phyloP scores from a whole-genome alignment of 2,113 vertebrate species.

The Pseudorhombus dupliciocellatus region DNA sequence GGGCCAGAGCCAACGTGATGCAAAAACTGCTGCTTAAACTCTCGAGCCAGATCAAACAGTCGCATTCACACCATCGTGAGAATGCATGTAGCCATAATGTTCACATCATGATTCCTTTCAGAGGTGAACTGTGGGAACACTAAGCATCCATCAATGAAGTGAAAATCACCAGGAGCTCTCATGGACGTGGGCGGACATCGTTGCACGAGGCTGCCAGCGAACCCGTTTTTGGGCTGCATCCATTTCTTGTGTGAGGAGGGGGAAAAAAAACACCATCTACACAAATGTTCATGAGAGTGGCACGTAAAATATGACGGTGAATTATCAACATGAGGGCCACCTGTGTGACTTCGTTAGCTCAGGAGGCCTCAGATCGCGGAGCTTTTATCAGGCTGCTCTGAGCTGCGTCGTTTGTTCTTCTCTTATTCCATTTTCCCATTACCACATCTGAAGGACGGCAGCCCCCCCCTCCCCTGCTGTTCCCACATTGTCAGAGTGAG shows the following conservation, averaged over 20 bases:
- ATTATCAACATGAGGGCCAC: conserved; percentile 21
- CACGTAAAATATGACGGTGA: conserved; percentile 8
- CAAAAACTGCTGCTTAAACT: too few relatives aligned
- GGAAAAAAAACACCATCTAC: too few relatives aligned
- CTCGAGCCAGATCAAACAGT: too few relatives aligned
- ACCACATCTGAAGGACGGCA: conserved; percentile 35
- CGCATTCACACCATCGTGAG: too few relatives aligned
- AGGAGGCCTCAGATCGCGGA: conserved; percentile 22
- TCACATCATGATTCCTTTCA: conserved; percentile 34
- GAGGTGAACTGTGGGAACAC: background rate
- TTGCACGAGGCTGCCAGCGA: too few relatives aligned
- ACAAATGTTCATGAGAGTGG: background rate
- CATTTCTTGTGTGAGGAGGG: too few relatives aligned
- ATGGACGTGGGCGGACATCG: conserved; percentile 6
- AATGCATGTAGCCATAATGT: too few relatives aligned
- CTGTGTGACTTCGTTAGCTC: conserved; percentile 60
- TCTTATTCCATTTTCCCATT: conserved; percentile 16
- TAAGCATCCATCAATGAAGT: conserved; percentile 21
- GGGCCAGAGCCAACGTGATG: too few relatives aligned
- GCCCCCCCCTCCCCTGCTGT: background rate
- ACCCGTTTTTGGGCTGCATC: too few relatives aligned
- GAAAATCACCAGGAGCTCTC: conserved; percentile 12
- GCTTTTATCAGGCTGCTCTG: conserved; percentile 6
- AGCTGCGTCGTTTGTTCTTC: conserved; percentile 4
- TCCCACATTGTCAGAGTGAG: conserved; percentile 29